A percentile compares a stretch with the other conserved stretches of the same genome.
Evolutionary conservation across 2,113 vertebrate species (phyloP).

Genomic region (Semicossyphus pulcher): DNA sequence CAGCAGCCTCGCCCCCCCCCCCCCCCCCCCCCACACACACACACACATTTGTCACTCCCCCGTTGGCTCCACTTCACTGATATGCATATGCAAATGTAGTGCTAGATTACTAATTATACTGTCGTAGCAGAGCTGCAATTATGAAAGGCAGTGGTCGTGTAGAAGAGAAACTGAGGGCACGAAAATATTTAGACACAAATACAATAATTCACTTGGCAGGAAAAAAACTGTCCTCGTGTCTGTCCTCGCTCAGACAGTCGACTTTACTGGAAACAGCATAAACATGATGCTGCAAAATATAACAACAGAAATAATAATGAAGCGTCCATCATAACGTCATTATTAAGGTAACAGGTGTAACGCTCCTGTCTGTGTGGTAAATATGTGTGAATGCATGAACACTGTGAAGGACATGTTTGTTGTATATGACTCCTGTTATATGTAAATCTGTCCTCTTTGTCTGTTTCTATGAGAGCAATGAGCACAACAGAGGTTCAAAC

Average conservation of each 20-base stretch:
- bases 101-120: slow-evolving; percentile 37
- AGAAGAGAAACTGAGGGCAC: slow-evolving; percentile 14
- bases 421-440: slow-evolving; percentile 27
- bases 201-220: not conserved
- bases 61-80: slow-evolving; percentile 3
- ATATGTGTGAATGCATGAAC: slow-evolving; percentile 21
- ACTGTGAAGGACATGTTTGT: slow-evolving; percentile 33
- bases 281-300: too few species aligned
- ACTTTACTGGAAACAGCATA: not conserved
- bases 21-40: not conserved
- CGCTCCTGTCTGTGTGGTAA: not conserved
- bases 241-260: not conserved
- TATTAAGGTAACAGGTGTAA: not conserved
- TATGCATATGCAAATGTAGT: slow-evolving; percentile 38
- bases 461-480: slow-evolving; percentile 17
- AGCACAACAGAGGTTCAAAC: slow-evolving; percentile 17
- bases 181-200: slow-evolving; percentile 4
- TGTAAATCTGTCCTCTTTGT: slow-evolving; percentile 9
- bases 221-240: not conserved
- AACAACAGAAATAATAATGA: too few species aligned
- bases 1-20: not conserved
- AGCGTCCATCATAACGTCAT: too few species aligned
- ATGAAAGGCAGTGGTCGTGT: not conserved
- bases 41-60: not conserved
- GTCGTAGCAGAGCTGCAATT: slow-evolving; percentile 13